Evolutionary conservation across 2,888 invertebrate species (phyloP).

Genomic region (Hipparchia semele): DNA sequence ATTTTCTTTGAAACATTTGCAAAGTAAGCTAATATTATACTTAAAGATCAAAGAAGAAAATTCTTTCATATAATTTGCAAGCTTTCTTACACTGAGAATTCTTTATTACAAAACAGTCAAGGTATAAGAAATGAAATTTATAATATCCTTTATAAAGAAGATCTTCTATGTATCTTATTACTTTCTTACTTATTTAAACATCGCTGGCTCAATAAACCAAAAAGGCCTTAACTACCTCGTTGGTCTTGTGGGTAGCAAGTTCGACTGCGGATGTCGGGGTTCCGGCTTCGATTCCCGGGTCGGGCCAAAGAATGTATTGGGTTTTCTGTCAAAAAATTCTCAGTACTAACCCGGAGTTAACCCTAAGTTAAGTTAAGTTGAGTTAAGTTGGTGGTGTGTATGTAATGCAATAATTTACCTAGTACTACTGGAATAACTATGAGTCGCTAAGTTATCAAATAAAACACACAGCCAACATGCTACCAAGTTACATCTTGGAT

Average conservation of each 20-base stretch:
- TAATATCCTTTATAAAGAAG: not conserved
- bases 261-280: too few species aligned
- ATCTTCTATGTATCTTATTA: not conserved
- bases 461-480: not conserved
- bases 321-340: too few species aligned
- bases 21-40: conserved; percentile 6
- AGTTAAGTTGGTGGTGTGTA: too few species aligned
- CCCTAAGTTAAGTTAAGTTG: too few species aligned
- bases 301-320: too few species aligned
- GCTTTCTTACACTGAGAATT: conserved; percentile 10
- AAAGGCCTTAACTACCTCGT: too few species aligned
- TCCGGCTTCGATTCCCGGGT: too few species aligned
- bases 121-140: not conserved
- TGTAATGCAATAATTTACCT: not conserved
- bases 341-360: too few species aligned
- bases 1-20: not conserved
- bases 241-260: too few species aligned
- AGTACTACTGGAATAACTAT: not conserved
- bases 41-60: conserved; percentile 9
- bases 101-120: not conserved
- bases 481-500: conserved; percentile 1
- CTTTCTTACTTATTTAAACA: too few species aligned
- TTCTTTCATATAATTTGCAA: conserved; percentile 3
- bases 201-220: too few species aligned
- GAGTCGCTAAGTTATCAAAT: not conserved